Percentiles rank a stretch among this genome's conserved stretches.
These are phyloP conservation scores for Leptinotarsa peninsularis DNA, from an alignment of 2,888 invertebrate genomes.

Conservation along the genomic window DNA sequence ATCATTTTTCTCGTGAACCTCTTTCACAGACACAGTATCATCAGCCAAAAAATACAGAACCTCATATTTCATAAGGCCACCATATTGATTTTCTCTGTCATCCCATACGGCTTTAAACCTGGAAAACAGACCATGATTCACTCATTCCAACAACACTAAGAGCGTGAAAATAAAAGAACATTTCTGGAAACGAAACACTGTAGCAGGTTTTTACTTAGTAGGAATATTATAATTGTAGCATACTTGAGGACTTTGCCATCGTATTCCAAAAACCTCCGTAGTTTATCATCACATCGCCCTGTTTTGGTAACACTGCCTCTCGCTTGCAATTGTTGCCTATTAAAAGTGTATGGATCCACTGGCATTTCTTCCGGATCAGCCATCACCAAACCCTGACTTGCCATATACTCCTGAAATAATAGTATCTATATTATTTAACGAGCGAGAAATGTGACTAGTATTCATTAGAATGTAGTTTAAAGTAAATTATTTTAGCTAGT, in stretches of 20 bases:
- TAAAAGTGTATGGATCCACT: constrained; percentile 75
- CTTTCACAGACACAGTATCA: constrained; percentile 83
- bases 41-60: constrained; percentile 85
- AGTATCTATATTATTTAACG: too few relatives aligned
- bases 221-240: background rate
- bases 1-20: constrained; percentile 77
- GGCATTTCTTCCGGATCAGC: constrained; percentile 78
- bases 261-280: constrained; percentile 80
- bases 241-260: constrained; percentile 83
- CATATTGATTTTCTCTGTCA: constrained; percentile 71
- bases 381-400: constrained; percentile 84
- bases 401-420: constrained; percentile 77
- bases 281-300: constrained; percentile 68
- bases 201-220: background rate
- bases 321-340: constrained; percentile 66
- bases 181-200: background rate
- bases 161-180: too few relatives aligned
- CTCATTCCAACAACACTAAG: background rate
- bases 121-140: background rate
- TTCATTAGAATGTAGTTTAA: too few relatives aligned
- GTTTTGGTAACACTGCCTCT: constrained; percentile 57
- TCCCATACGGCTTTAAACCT: constrained; percentile 80
- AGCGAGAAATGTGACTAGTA: too few relatives aligned
- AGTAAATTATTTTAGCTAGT: too few relatives aligned
- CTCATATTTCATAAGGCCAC: constrained; percentile 74